These are phyloP conservation scores for Hirtodrosophila alboralis DNA, from an alignment of 2,888 invertebrate species.

Conservation along the genomic window DNA sequence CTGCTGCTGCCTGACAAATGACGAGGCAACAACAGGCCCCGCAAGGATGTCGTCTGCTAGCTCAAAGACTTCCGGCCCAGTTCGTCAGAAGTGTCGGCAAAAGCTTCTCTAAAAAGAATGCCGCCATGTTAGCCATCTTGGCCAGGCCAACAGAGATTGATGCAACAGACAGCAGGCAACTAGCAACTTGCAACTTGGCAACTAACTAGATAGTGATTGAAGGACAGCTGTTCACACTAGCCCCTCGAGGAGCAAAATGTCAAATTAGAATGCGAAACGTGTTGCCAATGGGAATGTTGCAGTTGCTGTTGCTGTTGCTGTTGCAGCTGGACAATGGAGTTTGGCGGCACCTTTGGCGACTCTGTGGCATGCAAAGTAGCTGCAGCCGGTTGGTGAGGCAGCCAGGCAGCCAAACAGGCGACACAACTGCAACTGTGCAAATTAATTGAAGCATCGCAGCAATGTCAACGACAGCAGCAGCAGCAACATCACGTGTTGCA, in stretches of 20 bases:
- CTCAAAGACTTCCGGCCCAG: constrained; percentile 74
- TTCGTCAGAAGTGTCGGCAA: constrained; percentile 68
- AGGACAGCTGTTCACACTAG: constrained; percentile 81
- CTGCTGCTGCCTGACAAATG: constrained; percentile 71
- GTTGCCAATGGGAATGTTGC: constrained; percentile 68
- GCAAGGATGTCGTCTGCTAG: constrained; percentile 34
- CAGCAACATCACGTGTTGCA: constrained; percentile 80
- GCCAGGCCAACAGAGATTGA: constrained; percentile 69
- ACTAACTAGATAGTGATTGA: constrained; percentile 78
- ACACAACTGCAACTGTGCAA: constrained; percentile 60
- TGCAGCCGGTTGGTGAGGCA: constrained; percentile 14
- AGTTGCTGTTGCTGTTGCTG: constrained; percentile 10
- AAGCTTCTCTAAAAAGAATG: constrained; percentile 58
- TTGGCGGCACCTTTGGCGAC: constrained; percentile 79
- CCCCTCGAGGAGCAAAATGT: constrained; percentile 57
- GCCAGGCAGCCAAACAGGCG: constrained; percentile 46
- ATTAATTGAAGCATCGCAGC: constrained; percentile 80
- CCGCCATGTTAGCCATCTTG: constrained; percentile 65
- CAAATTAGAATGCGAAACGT: constrained; percentile 83
- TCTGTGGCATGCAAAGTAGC: constrained; percentile 75
- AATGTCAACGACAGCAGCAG: constrained; percentile 76
- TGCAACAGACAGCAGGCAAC: constrained; percentile 49
- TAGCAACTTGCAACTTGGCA: constrained; percentile 36
- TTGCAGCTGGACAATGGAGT: constrained; percentile 65
- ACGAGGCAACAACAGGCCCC: constrained; percentile 54